Evolutionary conservation across 2,797 vertebrate species (phyloP).

Genomic region (Catostomus latipinnis): DNA sequence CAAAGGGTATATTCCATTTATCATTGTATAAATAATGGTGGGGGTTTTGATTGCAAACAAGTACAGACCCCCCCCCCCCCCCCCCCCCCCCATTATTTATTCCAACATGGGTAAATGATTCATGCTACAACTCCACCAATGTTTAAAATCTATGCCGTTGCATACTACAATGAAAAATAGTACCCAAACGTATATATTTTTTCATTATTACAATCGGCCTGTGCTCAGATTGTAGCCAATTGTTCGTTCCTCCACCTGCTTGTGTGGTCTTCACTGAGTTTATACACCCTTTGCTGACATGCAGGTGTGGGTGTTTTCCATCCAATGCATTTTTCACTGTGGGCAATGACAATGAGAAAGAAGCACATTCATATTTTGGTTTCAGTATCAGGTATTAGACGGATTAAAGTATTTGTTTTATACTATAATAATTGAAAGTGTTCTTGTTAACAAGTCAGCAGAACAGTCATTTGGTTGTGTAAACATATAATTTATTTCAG

Average conservation of each 20-base stretch:
- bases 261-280: not conserved
- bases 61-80: no score
- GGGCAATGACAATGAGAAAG: not conserved
- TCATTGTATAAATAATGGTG: no score
- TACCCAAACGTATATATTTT: no score
- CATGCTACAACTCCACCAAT: no score
- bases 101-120: no score
- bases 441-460: not conserved
- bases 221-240: not conserved
- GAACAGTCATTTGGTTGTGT: slow-evolving; percentile 6
- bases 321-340: not conserved
- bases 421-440: not conserved
- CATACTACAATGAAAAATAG: no score
- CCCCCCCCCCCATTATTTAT: no score
- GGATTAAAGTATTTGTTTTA: not conserved
- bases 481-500: not conserved
- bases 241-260: not conserved
- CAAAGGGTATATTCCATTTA: no score
- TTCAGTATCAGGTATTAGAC: not conserved
- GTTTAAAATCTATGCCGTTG: no score
- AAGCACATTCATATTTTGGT: not conserved
- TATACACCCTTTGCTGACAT: not conserved
- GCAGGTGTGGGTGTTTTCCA: slow-evolving; percentile 14
- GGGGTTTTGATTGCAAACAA: no score
- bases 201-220: not conserved